Conservation (phyloP, 2,797 vertebrate species). For the Antennarius maculatus region DNA sequence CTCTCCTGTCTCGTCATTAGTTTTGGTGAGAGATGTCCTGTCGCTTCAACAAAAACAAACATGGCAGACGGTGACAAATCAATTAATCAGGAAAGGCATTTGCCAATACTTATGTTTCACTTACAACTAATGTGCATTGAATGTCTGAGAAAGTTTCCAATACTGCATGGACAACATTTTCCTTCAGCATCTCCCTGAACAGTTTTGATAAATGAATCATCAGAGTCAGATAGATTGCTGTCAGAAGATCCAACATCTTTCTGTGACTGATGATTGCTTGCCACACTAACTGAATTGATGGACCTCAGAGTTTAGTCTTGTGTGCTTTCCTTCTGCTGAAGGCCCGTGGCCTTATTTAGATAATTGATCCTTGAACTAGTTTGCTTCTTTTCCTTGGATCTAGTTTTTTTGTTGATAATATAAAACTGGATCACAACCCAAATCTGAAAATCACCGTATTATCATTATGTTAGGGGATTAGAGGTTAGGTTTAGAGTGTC, state of each 20-base stretch:
- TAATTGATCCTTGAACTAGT: neutral
- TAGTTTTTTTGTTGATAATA: neutral
- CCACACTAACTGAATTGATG: constrained; percentile 47
- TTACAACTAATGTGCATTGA: constrained; percentile 79
- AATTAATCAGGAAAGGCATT: constrained; percentile 73
- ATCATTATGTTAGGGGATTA: neutral
- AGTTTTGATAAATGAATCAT: constrained; percentile 68
- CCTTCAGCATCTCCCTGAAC: constrained; percentile 50
- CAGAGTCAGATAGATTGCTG: constrained; percentile 60
- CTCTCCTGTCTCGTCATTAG: constrained; percentile 71
- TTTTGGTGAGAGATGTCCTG: constrained; percentile 76
- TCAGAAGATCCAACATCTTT: constrained; percentile 53
- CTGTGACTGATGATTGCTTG: constrained; percentile 53
- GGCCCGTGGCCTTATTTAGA: neutral
- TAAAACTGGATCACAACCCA: neutral
- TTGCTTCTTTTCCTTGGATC: neutral
- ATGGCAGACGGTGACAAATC: constrained; percentile 73
- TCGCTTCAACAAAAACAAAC: constrained; percentile 77
- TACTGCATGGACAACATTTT: constrained; percentile 67
- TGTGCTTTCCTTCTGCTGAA: neutral
- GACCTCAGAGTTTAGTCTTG: constrained; percentile 7
- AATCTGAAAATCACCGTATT: neutral
- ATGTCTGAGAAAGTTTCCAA: constrained; percentile 72
- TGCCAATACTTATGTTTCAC: constrained; percentile 81
- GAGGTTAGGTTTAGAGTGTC: neutral